Evolutionary conservation across 2,797 vertebrate genomes (phyloP), one percentile per base, ranked within the genome.

Genomic region (Iguana delicatissima): DNA sequence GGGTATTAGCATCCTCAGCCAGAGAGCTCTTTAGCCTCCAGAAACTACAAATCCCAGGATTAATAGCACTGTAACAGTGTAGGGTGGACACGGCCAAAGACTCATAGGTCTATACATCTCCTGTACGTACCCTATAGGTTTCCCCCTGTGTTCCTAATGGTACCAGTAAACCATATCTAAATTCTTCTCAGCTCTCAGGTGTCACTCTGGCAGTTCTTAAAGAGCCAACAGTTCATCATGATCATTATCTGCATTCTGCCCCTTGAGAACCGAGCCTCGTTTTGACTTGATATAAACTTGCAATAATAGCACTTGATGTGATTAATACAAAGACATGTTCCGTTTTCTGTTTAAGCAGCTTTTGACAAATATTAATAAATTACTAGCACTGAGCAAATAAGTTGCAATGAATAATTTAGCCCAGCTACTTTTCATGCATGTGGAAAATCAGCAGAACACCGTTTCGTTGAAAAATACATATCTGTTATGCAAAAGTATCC

Each of bases 261-360:
- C 50, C 7, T 76, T 13, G 38, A 92, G 38, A 77, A 1, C 20
- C 50, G 89, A 89, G 52, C 69, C 46, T 83, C 2, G 5, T 72
- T 91, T 92, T 84, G 89, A 88, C 81, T 85, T 80, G 46, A 69
- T 18, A 88, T n/a, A 57, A 94, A 91, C 76, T 46, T 64, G n/a
- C 80, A 89, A 89, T 82, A 86, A 91, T 46, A 94, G 72, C 26
- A 89, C 50, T 57, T 92, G 4, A 0, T 46, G 10, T 76, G 69
- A 93, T 90, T 76, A 90, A 72, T 29, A 89, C 1, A n/a, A 88
- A 91, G 32, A 83, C 24, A 57, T 84, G 38, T 42, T 88, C 89
- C 64, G 5, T 89, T 85, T 86, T 92, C 88, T 90, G n/a, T 89
- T 90, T 85, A 87, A 93, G 94, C 35, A 22, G 62, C 86, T 87